These are phyloP conservation scores for Pegea sp. DNA, from an alignment of 23 tunicate genomes.

Conservation along the genomic window DNA sequence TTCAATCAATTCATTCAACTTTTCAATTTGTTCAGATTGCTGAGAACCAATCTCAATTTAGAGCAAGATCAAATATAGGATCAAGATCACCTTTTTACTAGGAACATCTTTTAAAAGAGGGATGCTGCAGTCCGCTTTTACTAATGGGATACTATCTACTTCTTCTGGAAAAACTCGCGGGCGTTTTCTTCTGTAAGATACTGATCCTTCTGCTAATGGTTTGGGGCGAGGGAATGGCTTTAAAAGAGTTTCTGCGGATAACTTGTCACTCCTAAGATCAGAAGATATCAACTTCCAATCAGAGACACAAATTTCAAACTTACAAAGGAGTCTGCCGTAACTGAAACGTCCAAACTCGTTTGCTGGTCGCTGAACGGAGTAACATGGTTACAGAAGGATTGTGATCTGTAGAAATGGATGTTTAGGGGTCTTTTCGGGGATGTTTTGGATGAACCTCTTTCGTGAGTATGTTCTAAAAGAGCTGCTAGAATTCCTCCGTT, in stretches of 20 bases:
- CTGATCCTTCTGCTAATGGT: slow-evolving; percentile 12
- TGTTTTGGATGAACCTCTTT: no score
- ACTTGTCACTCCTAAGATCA: slow-evolving; percentile 26
- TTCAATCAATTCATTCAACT: slow-evolving; percentile 32
- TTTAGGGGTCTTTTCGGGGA: no score
- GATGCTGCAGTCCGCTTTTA: slow-evolving; percentile 76
- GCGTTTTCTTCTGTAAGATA: slow-evolving; percentile 6
- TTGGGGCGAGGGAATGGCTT: slow-evolving; percentile 35
- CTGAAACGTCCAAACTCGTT: slow-evolving; percentile 59
- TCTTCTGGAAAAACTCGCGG: slow-evolving; percentile 62
- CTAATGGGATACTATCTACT: slow-evolving; percentile 72
- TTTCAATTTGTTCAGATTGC: slow-evolving; percentile 45
- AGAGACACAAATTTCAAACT: background rate
- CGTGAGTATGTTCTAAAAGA: slow-evolving; percentile 60
- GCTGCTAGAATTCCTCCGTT: slow-evolving; percentile 32
- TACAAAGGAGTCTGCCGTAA: slow-evolving; percentile 63
- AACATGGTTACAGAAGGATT: slow-evolving; percentile 58
- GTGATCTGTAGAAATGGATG: no score
- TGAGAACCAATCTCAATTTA: slow-evolving; percentile 3
- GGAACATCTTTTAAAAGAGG: slow-evolving; percentile 67
- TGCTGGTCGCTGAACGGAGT: slow-evolving; percentile 35
- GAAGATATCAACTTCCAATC: background rate
- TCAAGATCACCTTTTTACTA: slow-evolving; percentile 22
- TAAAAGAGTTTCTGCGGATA: slow-evolving; percentile 17
- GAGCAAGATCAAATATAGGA: background rate